Evolutionary conservation across 2,888 invertebrate genomes (phyloP).

Genomic region (Chydorus sphaericus): DNA sequence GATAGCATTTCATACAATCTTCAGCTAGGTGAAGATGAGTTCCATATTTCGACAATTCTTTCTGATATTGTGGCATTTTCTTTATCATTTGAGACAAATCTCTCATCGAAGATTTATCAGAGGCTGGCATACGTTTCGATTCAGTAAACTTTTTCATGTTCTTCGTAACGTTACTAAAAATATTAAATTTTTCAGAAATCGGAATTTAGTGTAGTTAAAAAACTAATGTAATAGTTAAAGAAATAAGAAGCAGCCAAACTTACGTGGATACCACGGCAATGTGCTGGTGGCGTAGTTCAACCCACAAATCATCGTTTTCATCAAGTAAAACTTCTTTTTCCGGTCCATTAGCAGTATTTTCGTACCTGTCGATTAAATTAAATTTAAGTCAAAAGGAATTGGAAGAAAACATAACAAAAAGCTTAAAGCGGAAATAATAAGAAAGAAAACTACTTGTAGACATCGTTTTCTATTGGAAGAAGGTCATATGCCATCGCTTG

Average conservation of each 20-base stretch:
- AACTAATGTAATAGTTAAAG: not conserved
- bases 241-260: constrained; percentile 24
- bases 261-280: constrained; percentile 94
- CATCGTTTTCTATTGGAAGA: constrained; percentile 94
- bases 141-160: constrained; percentile 95
- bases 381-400: too few relatives aligned
- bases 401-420: not conserved
- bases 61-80: constrained; percentile 99
- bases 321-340: constrained; percentile 90
- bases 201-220: constrained; percentile 38
- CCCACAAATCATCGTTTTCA: constrained; percentile 98
- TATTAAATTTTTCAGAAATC: constrained; percentile 12
- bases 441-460: constrained; percentile 64
- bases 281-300: constrained; percentile 93
- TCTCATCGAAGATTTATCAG: constrained; percentile 89
- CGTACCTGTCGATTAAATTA: too few relatives aligned
- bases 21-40: constrained; percentile 97
- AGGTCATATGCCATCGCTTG: constrained; percentile 99
- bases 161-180: constrained; percentile 71
- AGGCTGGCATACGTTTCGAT: constrained; percentile 71
- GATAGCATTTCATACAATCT: constrained; percentile 98
- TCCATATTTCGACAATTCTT: constrained; percentile 95
- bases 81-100: constrained; percentile 99
- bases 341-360: constrained; percentile 61
- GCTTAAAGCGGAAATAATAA: not conserved